A percentile compares a stretch with the other conserved stretches of the same genome.
phyloP scores from a whole-genome alignment of 1,140 invertebrate species.

The Aradophagus sp. region DNA sequence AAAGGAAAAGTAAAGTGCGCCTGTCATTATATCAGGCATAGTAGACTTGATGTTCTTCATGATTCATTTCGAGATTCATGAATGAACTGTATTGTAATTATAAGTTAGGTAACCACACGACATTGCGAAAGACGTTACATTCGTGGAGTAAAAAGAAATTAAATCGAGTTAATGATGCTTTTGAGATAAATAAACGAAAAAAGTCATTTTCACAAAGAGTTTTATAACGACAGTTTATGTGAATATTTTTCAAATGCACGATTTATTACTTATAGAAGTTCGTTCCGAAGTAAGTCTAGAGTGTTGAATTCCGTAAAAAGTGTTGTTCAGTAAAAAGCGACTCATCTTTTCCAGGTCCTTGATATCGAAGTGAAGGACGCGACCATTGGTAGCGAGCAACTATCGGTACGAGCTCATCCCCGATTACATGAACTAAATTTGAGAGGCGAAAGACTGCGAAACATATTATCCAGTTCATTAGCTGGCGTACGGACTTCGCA shows the following conservation, averaged over 20 bases:
- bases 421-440: constrained; percentile 84
- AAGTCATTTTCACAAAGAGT: too few relatives aligned
- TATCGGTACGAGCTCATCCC: constrained; percentile 85
- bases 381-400: constrained; percentile 86
- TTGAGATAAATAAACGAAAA: too few relatives aligned
- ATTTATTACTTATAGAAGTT: too few relatives aligned
- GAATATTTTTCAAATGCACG: too few relatives aligned
- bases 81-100: too few relatives aligned
- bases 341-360: constrained; percentile 68
- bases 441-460: constrained; percentile 83
- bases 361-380: constrained; percentile 92
- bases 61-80: too few relatives aligned
- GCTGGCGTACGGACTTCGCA: constrained; percentile 84
- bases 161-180: too few relatives aligned
- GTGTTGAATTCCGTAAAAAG: too few relatives aligned
- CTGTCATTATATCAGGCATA: background rate
- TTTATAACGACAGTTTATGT: too few relatives aligned
- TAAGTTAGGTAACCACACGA: too few relatives aligned
- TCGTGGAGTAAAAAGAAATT: background rate
- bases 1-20: background rate
- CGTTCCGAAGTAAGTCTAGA: too few relatives aligned
- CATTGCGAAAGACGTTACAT: constrained; percentile 14
- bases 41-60: constrained; percentile 5
- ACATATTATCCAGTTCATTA: constrained; percentile 87
- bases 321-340: too few relatives aligned